Evolutionary conservation across 1,140 invertebrate genomes (phyloP), one percentile per base, ranked within the genome.

Genomic region (Tetramorium alpestre): DNA sequence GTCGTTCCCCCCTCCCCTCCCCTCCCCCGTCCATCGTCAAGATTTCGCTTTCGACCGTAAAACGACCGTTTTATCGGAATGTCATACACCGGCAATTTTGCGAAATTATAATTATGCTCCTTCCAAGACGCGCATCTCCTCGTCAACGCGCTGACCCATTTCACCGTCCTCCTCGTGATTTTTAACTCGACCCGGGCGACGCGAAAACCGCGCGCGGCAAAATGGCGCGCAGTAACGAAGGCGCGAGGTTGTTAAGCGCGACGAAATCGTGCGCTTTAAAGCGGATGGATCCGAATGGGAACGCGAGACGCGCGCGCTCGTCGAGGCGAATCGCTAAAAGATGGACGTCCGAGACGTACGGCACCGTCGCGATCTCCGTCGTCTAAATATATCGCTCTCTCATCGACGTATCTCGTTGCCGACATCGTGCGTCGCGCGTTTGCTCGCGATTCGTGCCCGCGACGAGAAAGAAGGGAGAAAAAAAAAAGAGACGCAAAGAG

Each of bases 161-260:
- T 75, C 56, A 44, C 4, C 38, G 49, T 11, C 51, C 33, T 11
- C 51, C 33, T 47, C 65, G 65, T 56, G 80, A 82, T 82, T 82
- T 82, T 82, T 82, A 82, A 82, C 67, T 47, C 67, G 80, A 82
- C 18, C 69, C 47, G 33, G 22, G 44, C 28, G 58, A 85, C 51
- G 82, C 22, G 58, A 77, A 33, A 77, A 77, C 44, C 70, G 33
- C 47, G 47, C 56, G 60, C 47, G 73, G 72, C 44, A 78, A 85
- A 85, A 85, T 77, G 82, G 82, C 82, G 82, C 82, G 75, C 82
- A 13, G 73, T 85, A 85, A 85, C 82, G 82, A 85, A 78, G 82
- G 82, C 82, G 72, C 82, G 82, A 78, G 82, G 49, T 76, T 78
- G 82, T 85, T 85, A 85, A 85, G 44, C 80, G 80, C 80, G 69